Evolutionary conservation across 2,797 vertebrate genomes (phyloP).

Genomic region (Rhinoraja longicauda): DNA sequence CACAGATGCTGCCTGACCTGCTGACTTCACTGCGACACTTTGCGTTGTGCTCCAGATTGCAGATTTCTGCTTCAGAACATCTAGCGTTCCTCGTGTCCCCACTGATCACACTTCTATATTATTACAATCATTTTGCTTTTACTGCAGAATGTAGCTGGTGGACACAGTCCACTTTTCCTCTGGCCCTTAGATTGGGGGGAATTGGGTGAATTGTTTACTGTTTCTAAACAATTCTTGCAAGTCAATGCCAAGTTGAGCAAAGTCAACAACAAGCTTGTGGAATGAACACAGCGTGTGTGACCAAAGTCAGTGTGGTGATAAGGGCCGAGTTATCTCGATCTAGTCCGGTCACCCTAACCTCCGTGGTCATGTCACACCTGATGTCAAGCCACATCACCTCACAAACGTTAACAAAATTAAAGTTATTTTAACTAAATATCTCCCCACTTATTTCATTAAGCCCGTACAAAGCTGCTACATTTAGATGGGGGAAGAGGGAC

Average conservation of each 20-base stretch:
- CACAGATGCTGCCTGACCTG: too few relatives aligned
- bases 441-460: not conserved
- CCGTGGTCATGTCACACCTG: not conserved
- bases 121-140: conserved; percentile 50
- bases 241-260: not conserved
- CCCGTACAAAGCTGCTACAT: not conserved
- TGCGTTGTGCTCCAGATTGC: too few relatives aligned
- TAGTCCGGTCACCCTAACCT: not conserved
- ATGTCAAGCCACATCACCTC: not conserved
- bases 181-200: not conserved
- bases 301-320: not conserved
- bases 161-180: too few relatives aligned
- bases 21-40: too few relatives aligned
- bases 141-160: conserved; percentile 39
- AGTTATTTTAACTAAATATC: too few relatives aligned
- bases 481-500: not conserved
- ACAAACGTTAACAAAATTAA: not conserved
- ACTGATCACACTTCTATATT: too few relatives aligned
- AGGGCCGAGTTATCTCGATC: not conserved
- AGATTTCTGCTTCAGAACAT: too few relatives aligned
- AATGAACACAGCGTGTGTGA: too few relatives aligned
- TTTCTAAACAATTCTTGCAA: not conserved
- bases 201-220: not conserved
- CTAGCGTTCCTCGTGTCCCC: too few relatives aligned
- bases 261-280: not conserved